Percentiles rank a stretch among this genome's conserved stretches.
phyloP scores from a whole-genome alignment of 2,797 vertebrate genomes.

The Takifugu rubripes region DNA sequence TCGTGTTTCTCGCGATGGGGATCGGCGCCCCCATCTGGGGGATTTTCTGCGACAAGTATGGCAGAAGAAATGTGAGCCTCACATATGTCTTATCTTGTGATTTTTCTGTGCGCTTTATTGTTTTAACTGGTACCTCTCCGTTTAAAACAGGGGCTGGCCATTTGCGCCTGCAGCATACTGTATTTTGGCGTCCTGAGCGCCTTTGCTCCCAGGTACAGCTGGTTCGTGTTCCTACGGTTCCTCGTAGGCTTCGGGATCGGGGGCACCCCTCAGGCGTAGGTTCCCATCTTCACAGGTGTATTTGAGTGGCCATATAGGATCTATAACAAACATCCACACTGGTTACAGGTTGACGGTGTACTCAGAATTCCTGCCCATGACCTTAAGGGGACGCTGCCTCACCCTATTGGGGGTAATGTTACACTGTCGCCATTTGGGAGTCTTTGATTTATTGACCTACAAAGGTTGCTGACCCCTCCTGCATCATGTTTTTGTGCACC shows the following conservation, averaged over 20 bases:
- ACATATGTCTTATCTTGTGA: neutral
- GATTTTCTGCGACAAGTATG: conserved; percentile 84
- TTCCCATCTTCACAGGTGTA: conserved; percentile 13
- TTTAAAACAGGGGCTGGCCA: conserved; percentile 74
- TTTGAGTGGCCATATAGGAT: neutral
- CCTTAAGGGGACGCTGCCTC: conserved; percentile 84
- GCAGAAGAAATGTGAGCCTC: conserved; percentile 85
- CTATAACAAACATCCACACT: neutral
- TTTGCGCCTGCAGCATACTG: conserved; percentile 80
- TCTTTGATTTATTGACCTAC: neutral
- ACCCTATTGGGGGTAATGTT: conserved; percentile 82
- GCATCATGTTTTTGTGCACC: conserved; percentile 15
- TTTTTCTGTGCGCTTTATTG: neutral
- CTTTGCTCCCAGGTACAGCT: conserved; percentile 82
- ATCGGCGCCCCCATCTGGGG: conserved; percentile 85
- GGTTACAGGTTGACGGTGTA: conserved; percentile 84
- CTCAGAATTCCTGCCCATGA: conserved; percentile 89
- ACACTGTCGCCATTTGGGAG: neutral
- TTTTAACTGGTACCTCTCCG: conserved; percentile 7
- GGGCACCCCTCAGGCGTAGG: conserved; percentile 88
- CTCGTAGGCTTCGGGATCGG: conserved; percentile 87
- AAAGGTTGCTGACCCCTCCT: neutral
- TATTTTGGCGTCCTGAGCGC: conserved; percentile 85
- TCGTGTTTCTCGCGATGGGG: conserved; percentile 88
- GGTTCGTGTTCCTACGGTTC: conserved; percentile 84